Base-by-base conservation (phyloP, 2,113 vertebrate genomes). In the Gobio gobio region DNA sequence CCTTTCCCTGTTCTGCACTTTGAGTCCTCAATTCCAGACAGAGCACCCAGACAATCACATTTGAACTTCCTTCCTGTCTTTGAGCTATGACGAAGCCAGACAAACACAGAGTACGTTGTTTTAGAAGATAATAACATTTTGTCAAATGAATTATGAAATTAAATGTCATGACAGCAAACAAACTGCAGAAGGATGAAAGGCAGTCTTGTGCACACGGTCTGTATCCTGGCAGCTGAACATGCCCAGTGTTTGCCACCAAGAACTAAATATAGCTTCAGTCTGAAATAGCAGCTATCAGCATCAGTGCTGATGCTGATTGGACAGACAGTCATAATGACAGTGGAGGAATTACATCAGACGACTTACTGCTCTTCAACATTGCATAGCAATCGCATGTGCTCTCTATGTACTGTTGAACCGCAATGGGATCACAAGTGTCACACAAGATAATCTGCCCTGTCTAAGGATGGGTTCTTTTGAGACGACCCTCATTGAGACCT, bases 191-290 rank as follows among this genome's bases (percentile, higher is more conserved):
- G 40, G 78, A 49, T 29, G 43, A 66, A 49, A 66, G 29, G 5
- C 45, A 64, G 58, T 63, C 56, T 45, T 18, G 56, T 63, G 36
- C 4, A 22, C 16, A 1, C 40, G 47, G 36, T 9, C 36, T 45
- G 12, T 5, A 80, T 63, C 36, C 78, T 64, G 58, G 58, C 78
- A 80, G 58, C 43, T 47, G 40, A 64, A 80, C 43, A 80, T 80
- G 40, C 79, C 68, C 81, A 68, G 74, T 36, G 16, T 83, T 56
- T 59, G 63, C 74, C 45, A 54, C 18, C 13, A 45, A 54, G 16
- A 33, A 51, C 86, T 87, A 87, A 87, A 84, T 81, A 84, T 87
- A 87, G 86, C 58, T 33, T 74, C 33, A 9, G 70, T 81, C 82
- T 84, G 58, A 87, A 87, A 87, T 77, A 87, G 77, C 83, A 75